Base-by-base conservation (phyloP, 2,113 vertebrate genomes). In the Tylochromis polylepis region DNA sequence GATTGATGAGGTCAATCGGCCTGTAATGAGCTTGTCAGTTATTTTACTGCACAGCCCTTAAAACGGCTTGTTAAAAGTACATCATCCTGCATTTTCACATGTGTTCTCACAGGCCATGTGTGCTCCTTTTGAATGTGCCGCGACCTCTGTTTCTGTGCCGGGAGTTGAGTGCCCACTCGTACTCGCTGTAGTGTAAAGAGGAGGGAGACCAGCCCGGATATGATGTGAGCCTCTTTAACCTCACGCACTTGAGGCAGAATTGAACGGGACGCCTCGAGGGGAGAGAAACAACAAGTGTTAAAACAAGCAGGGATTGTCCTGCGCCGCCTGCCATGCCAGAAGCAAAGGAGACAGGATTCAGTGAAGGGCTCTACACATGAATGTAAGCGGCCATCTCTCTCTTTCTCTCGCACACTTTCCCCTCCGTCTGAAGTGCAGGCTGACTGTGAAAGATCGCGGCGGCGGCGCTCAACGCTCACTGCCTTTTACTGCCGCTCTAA, bases 401-500 rank as follows among this genome's bases (percentile, higher is more conserved):
- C 91, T 84, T 20, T 55, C 56, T 3, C 56, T 51, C 31, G 43
- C 9, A 79, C 89, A 72, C 87, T 86, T 67, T 67, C 77, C 38
- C 78, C 57, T 81, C 77, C 57, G 46, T 82, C 96, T 97, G 96
- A 97, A 96, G 97, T 96, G 96, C 95, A 96, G 96, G 93, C 88
- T 86, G 92, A 94, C 79, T 83, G 83, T 85, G 85, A 92, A 81
- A 51, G 85, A 89, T 79, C 24, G 15, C 9, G 87, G 91, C 90
- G 96, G 96, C 96, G 91, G 96, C 96, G 92, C 95, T 93, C 95
- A 91, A 96, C 94, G 96, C 97, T 92, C 96, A n/a, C 53, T 96
- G 96, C 96, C 96, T 97, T 98, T 97, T 97, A 97, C 95, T 96
- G 96, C 86, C 93, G 20, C 92, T 96, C 96, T 49, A 62, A 97